phyloP scores from a whole-genome alignment of 1,140 invertebrate species.

The Delia radicum region DNA sequence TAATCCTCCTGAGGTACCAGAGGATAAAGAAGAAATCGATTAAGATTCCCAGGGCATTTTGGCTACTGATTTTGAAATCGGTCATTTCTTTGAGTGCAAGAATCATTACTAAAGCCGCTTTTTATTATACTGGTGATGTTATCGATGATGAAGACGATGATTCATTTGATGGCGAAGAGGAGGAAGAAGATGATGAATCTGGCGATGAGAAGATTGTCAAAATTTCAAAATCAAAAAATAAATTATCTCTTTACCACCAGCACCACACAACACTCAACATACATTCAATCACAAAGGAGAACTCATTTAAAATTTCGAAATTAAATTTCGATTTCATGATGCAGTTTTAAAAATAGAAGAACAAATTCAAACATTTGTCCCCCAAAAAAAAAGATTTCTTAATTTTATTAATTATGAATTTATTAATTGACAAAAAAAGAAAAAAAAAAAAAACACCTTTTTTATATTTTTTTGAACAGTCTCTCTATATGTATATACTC shows the following conservation, averaged over 20 bases:
- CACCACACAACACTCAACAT: slow-evolving; percentile 44
- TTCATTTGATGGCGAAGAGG: slow-evolving; percentile 52
- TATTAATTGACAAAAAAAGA: no score
- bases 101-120: slow-evolving; percentile 87
- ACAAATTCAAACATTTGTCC: not conserved
- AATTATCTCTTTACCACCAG: no score
- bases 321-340: not conserved
- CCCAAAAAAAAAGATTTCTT: not conserved
- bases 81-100: slow-evolving; percentile 95
- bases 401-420: slow-evolving; percentile 13
- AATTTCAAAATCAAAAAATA: no score
- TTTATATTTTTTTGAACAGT: no score
- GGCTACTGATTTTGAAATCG: slow-evolving; percentile 94
- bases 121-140: slow-evolving; percentile 90
- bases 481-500: no score
- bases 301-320: no score
- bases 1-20: slow-evolving; percentile 74
- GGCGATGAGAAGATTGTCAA: slow-evolving; percentile 45
- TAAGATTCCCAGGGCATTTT: slow-evolving; percentile 73
- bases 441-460: not conserved
- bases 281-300: slow-evolving; percentile 29
- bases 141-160: slow-evolving; percentile 74
- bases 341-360: slow-evolving; percentile 6
- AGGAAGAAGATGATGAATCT: slow-evolving; percentile 50
- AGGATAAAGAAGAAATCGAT: slow-evolving; percentile 66